phyloP scores from a whole-genome alignment of 2,888 invertebrate species.

The Lysandra coridon region DNA sequence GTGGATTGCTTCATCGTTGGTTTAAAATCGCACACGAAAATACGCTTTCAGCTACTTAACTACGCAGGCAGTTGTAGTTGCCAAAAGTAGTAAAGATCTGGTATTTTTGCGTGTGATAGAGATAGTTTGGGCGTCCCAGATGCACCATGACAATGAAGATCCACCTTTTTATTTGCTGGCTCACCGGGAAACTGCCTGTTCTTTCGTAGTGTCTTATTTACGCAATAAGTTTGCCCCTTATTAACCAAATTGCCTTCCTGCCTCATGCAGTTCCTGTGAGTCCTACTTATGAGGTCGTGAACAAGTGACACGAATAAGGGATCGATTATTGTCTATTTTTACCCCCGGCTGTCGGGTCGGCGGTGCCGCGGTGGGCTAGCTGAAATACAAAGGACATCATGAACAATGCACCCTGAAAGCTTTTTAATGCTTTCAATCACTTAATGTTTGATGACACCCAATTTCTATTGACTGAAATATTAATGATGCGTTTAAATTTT shows the following conservation, averaged over 20 bases:
- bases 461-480: conserved; percentile 14
- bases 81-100: not conserved
- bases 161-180: not conserved
- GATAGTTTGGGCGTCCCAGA: not conserved
- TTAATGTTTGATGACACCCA: conserved; percentile 43
- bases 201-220: not conserved
- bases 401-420: conserved; percentile 51
- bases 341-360: conserved; percentile 54
- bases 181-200: not conserved
- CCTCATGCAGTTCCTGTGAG: conserved; percentile 43
- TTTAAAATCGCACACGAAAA: not conserved
- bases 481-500: not conserved
- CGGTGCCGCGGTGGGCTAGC: conserved; percentile 53
- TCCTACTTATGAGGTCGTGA: conserved; percentile 55
- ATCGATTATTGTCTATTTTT: conserved; percentile 80
- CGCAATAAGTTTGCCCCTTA: not conserved
- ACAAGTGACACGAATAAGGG: conserved; percentile 73
- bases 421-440: conserved; percentile 51
- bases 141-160: too few relatives aligned
- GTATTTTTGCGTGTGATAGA: not conserved
- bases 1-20: not conserved
- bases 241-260: conserved; percentile 16
- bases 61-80: not conserved
- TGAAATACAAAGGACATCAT: conserved; percentile 54
- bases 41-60: not conserved